Evolutionary conservation across 1,140 invertebrate genomes (phyloP), one percentile per base, ranked within the genome.

Genomic region (Thaumetopoea pityocampa): DNA sequence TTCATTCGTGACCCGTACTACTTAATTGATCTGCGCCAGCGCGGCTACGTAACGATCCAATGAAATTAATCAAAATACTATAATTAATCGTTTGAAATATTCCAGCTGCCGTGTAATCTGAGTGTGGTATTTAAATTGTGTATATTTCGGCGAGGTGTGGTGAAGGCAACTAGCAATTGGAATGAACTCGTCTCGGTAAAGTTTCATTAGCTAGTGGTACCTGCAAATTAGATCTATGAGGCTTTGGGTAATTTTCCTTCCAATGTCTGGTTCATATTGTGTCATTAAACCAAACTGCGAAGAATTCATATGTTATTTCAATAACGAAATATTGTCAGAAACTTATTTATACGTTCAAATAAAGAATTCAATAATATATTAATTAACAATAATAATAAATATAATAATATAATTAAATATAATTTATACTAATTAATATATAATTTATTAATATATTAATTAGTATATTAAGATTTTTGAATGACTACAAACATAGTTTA

Each of bases 211-310:
- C 65, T 63, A 64, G 51, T 55, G 51, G 65, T 84, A 96, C 95
- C 95, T 96, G 90, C 92, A 92, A 87, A 96, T 96, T 74, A 96
- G 90, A 86, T 93, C 92, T 86, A 96, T 92, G 79, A 96, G 88
- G 72, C 94, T 94, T 86, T 92, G 91, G 71, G 93, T 94, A 78
- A 96, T 89, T 88, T 92, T 92, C 71, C 91, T 88, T 87, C 94
- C 93, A 82, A 96, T 88, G 85, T 90, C 89, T 68, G 93, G 92
- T 82, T 96, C 93, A 83, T 94, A 92, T 68, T 92, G 88, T 67
- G 93, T 94, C 87, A 96, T 90, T 78, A 91, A 91, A 84, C 92
- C 92, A 88, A 96, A 96, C 95, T 96, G 88, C 72, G 87, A 71
- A 81, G 58, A 74, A 72, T 65, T 67, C 51, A 71, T 28, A 38